These are phyloP conservation scores for Brienomyrus longianalis DNA, from an alignment of 2,113 vertebrate genomes.

Conservation along the genomic window DNA sequence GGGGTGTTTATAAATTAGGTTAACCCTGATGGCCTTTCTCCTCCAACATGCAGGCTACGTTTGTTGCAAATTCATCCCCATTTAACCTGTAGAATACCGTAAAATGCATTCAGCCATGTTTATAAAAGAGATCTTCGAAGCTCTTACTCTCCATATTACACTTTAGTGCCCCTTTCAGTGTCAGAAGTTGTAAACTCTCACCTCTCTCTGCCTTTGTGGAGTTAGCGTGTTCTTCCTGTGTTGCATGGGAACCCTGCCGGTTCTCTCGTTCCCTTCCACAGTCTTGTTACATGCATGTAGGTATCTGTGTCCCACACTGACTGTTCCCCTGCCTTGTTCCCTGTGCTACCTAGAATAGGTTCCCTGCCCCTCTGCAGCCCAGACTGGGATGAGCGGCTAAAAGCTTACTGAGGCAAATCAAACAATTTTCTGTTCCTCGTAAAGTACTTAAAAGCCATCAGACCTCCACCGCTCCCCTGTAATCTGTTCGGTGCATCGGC, in stretches of 20 bases:
- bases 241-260: background rate
- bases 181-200: background rate
- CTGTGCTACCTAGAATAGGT: background rate
- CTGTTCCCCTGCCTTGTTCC: background rate
- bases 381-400: background rate
- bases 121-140: background rate
- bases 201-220: background rate
- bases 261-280: background rate
- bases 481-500: background rate
- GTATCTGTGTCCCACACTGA: background rate
- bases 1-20: background rate
- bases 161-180: background rate
- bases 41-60: background rate
- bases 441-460: background rate
- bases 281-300: background rate
- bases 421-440: background rate
- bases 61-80: background rate
- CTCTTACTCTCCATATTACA: background rate
- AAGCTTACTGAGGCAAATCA: background rate
- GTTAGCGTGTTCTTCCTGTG: background rate
- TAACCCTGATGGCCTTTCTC: background rate
- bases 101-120: background rate
- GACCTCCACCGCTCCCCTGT: background rate
- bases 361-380: background rate
- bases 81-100: background rate